phyloP scores from a whole-genome alignment of 2,113 vertebrate genomes.

The Phalacrocorax carbo region DNA sequence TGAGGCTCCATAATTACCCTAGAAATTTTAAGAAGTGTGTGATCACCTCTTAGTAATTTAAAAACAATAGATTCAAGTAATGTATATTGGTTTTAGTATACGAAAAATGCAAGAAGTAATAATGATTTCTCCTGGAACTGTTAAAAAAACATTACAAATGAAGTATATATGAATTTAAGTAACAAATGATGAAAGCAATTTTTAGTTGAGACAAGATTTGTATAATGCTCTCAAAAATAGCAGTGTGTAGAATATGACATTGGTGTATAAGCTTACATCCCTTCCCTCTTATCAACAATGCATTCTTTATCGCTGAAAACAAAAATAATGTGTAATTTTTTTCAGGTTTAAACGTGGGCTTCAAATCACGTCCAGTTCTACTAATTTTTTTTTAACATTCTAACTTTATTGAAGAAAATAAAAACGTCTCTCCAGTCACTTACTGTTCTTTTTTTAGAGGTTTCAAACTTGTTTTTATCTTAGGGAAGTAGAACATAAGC shows the following conservation, averaged over 20 bases:
- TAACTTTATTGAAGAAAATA: neutral
- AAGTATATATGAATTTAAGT: neutral
- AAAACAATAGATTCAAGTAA: neutral
- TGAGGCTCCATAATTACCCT: neutral
- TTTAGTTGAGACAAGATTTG: neutral
- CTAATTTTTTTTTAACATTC: neutral
- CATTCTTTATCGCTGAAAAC: neutral
- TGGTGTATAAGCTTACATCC: neutral
- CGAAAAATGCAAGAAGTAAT: neutral
- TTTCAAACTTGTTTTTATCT: neutral
- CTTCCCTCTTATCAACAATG: neutral
- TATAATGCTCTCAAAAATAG: neutral
- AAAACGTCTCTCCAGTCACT: neutral
- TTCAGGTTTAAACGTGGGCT: neutral
- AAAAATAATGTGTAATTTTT: neutral
- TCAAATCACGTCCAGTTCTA: neutral
- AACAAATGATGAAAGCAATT: neutral
- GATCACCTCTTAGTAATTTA: neutral
- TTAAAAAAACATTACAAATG: neutral
- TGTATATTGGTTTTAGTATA: neutral
- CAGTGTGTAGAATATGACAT: neutral
- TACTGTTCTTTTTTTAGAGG: neutral
- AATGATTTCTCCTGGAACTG: neutral
- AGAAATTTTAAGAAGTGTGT: neutral
- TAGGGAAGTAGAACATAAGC: conserved; percentile 45